phyloP scores from a whole-genome alignment of 1,140 invertebrate species.

The Linepithema humile region DNA sequence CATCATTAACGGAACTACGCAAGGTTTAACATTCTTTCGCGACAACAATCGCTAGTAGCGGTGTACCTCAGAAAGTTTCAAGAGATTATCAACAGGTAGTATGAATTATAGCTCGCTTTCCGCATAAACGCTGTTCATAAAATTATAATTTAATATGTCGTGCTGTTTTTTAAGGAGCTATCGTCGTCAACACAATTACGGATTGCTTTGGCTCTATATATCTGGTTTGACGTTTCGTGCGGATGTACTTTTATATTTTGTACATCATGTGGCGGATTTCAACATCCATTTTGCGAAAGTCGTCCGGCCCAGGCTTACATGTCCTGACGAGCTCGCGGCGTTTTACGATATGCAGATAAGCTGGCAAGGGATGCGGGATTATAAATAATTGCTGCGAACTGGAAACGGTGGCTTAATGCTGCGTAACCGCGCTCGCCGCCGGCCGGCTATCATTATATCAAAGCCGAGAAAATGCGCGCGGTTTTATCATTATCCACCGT shows the following conservation, averaged over 20 bases:
- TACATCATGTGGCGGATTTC: conserved; percentile 13
- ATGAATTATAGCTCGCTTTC: not conserved
- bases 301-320: conserved; percentile 1
- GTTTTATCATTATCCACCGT: conserved; percentile 32
- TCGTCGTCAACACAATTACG: not conserved
- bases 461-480: conserved; percentile 11
- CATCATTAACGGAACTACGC: not conserved
- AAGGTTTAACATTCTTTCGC: not conserved
- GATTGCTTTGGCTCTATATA: not conserved
- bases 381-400: conserved; percentile 51
- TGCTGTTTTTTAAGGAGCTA: conserved; percentile 4
- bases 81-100: conserved; percentile 24
- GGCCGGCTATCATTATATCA: conserved; percentile 41
- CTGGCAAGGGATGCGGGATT: conserved; percentile 28
- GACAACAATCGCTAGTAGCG: not conserved
- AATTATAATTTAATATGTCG: conserved; percentile 23
- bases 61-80: not conserved
- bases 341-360: conserved; percentile 54
- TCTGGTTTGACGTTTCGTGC: not conserved
- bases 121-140: not conserved
- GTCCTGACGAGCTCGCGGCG: conserved; percentile 12
- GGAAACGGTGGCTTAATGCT: conserved; percentile 50
- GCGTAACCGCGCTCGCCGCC: conserved; percentile 41
- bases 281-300: conserved; percentile 31
- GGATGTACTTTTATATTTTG: not conserved